These are phyloP conservation scores for Speoplatyrhinus poulsoni DNA, from an alignment of 2,113 vertebrate species.

Conservation along the genomic window DNA sequence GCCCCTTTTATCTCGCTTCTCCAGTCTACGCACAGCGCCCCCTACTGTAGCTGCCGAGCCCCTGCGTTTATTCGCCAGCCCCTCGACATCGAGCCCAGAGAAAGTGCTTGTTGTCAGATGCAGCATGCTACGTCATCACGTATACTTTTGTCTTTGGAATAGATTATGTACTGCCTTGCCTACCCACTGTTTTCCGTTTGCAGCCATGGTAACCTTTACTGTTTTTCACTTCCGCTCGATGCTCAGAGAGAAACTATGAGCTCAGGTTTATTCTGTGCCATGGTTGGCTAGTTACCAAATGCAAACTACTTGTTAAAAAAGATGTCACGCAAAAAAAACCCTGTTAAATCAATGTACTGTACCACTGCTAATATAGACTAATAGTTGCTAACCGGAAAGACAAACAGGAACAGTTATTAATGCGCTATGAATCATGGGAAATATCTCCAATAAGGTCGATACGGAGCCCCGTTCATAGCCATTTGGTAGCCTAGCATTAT, in stretches of 20 bases:
- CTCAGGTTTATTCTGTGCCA: no score
- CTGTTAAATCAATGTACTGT: no score
- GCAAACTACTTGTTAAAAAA: no score
- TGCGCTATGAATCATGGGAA: neutral
- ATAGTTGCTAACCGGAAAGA: no score
- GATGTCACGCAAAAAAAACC: no score
- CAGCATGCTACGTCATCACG: neutral
- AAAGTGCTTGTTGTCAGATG: constrained; percentile 1
- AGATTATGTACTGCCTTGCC: no score
- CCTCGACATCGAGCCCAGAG: constrained; percentile 18
- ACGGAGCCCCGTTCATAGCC: neutral
- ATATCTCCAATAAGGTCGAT: no score
- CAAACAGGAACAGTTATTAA: neutral
- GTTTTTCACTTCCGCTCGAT: no score
- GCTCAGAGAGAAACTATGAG: no score
- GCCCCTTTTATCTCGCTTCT: constrained; percentile 38
- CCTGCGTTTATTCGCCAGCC: constrained; percentile 17
- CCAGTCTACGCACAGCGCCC: constrained; percentile 34
- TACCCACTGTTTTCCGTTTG: neutral
- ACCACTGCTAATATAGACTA: no score
- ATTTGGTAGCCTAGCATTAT: neutral
- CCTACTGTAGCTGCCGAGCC: neutral
- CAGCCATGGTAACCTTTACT: no score
- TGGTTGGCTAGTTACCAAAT: no score
- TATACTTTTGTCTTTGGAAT: constrained; percentile 14